Conservation (phyloP, 2,113 vertebrate genomes). For the Brienomyrus brachyistius region DNA sequence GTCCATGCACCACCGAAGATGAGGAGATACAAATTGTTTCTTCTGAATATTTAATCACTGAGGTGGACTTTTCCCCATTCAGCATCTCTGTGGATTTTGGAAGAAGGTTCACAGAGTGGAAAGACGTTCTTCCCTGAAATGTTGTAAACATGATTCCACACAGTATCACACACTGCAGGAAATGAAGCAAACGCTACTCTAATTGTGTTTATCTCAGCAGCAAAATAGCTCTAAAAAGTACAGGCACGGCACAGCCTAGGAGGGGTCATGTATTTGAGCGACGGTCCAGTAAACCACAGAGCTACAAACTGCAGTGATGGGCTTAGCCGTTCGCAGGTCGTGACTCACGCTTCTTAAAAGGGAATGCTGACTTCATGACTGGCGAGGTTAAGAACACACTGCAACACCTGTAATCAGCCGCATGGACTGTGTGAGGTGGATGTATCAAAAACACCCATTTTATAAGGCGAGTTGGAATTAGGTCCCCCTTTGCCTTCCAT, state of each 20-base stretch:
- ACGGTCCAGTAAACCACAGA: neutral
- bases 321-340: neutral
- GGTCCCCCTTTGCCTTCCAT: neutral
- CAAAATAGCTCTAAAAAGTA: neutral
- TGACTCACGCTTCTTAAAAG: slow-evolving; percentile 18
- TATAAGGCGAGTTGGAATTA: neutral
- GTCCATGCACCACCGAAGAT: neutral
- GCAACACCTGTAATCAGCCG: slow-evolving; percentile 10
- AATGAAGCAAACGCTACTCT: neutral
- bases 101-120: slow-evolving; percentile 10
- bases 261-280: neutral
- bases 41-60: slow-evolving; percentile 1
- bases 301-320: neutral
- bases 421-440: neutral
- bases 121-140: neutral
- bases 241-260: neutral
- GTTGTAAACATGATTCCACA: neutral
- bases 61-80: neutral
- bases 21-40: slow-evolving; percentile 3
- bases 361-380: slow-evolving; percentile 14
- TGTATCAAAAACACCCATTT: slow-evolving; percentile 13
- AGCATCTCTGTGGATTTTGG: neutral
- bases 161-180: neutral
- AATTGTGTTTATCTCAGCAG: neutral
- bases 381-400: neutral